These are phyloP conservation scores for Enteromius radiatus DNA, from an alignment of 2,797 vertebrate species.

Conservation along the genomic window DNA sequence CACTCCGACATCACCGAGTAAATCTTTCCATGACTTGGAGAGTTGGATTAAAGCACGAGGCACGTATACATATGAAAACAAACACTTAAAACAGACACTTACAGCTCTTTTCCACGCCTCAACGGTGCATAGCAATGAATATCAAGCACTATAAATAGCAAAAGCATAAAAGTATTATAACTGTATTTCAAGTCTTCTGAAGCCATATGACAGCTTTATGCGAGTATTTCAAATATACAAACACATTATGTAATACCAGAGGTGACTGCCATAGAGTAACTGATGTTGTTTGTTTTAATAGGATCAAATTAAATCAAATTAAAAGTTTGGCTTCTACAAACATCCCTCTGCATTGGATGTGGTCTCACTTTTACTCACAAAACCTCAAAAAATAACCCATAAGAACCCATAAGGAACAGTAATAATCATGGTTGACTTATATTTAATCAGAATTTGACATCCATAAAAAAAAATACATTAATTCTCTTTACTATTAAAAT, in stretches of 20 bases:
- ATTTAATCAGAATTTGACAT: too few species aligned
- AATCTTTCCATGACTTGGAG: conserved; percentile 1
- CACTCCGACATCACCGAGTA: neutral
- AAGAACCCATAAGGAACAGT: neutral
- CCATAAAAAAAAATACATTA: too few species aligned
- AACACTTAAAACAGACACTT: neutral
- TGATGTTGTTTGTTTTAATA: conserved; percentile 25
- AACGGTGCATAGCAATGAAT: neutral
- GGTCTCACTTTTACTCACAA: neutral
- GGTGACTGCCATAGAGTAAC: neutral
- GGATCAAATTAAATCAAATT: conserved; percentile 32
- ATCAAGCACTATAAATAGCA: neutral
- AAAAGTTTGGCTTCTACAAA: neutral
- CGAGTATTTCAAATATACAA: neutral
- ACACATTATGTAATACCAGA: neutral
- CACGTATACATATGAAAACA: neutral
- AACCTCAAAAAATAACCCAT: neutral
- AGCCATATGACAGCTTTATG: neutral
- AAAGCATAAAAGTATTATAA: neutral
- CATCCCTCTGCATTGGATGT: neutral
- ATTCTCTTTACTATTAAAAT: too few species aligned
- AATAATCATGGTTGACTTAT: neutral
- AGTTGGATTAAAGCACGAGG: neutral
- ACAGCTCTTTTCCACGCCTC: neutral
- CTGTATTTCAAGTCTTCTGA: neutral